phyloP scores from a whole-genome alignment of 2,888 invertebrate species.

The Mythimna pallens region DNA sequence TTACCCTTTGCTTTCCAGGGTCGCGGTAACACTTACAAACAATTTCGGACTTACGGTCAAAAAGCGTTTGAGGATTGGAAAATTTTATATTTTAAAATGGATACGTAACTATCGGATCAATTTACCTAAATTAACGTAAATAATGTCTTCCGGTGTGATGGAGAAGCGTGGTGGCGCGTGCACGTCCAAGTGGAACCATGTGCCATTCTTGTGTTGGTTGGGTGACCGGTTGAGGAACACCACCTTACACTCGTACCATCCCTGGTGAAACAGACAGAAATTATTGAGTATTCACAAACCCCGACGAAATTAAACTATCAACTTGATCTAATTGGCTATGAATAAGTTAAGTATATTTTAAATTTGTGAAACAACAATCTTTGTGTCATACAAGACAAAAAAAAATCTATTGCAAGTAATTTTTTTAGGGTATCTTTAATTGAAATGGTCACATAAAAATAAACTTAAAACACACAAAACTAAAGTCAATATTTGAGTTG shows the following conservation, averaged over 20 bases:
- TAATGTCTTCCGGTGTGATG: conserved; percentile 98
- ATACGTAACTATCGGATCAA: background rate
- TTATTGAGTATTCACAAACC: background rate
- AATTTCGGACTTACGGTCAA: too few relatives aligned
- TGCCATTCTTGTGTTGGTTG: conserved; percentile 97
- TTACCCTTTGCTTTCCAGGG: too few relatives aligned
- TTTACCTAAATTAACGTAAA: conserved; percentile 97
- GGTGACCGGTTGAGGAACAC: conserved; percentile 98
- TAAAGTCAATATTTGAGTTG: background rate
- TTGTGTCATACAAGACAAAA: background rate
- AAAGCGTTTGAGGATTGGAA: background rate
- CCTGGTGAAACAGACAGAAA: conserved; percentile 79
- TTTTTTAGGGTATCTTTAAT: background rate
- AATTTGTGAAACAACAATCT: background rate
- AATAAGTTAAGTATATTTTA: background rate
- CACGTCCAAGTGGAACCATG: conserved; percentile 99
- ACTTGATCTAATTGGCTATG: background rate
- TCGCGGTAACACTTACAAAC: too few relatives aligned
- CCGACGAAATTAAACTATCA: background rate
- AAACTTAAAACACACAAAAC: background rate
- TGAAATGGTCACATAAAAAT: background rate
- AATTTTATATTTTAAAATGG: too few relatives aligned
- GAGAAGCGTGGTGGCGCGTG: conserved; percentile 99
- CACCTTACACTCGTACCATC: conserved; percentile 99
- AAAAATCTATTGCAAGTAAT: too few relatives aligned